Evolutionary conservation across 2,888 invertebrate species (phyloP), one percentile per base, ranked within the genome.

Genomic region (Pediacus dermestoides): DNA sequence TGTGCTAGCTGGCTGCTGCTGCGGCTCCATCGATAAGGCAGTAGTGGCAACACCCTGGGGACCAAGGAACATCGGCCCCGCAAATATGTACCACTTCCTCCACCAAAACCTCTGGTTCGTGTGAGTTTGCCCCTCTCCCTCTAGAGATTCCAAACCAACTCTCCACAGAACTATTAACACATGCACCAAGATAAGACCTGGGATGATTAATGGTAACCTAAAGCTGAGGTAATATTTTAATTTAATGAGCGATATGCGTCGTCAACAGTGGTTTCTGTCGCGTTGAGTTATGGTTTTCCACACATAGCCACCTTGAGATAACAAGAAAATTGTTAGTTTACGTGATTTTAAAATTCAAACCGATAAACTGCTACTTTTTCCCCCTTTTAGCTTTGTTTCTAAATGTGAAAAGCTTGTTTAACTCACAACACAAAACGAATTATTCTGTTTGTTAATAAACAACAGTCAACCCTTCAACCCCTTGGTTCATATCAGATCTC

Each of bases 41-140:
- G 57, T 8, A 28, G 21, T 18, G n/a, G 21, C 21, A 18, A 60
- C 57, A 58, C 63, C 64, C 4, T 30, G 53, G 62, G 61, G 65
- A 65, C 54, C n/a, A 46, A 40, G 44, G 58, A 64, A 64, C 66
- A 63, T 58, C 57, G 63, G 55, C 61, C n/a, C 56, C 54, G 59
- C 65, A 66, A 65, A 66, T 63, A 64, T 66, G 67, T 66, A 67
- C 55, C 66, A 64, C 64, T 66, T 65, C 65, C 63, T 64, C 60
- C 58, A 60, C 58, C 58, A 58, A 62, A 58, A 58, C 58, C 59
- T 45, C n/a, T n/a, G n/a, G n/a, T n/a, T n/a, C n/a, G n/a, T n/a
- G n/a, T n/a, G n/a, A n/a, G n/a, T n/a, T n/a, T n/a, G n/a, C 55
- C 58, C 58, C 57, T 54, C 49, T 48, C 52, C 61, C 59, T 58